Evolutionary conservation across 2,113 vertebrate genomes (phyloP), one percentile per base, ranked within the genome.

Genomic region (Onychorhynchus coronatus): DNA sequence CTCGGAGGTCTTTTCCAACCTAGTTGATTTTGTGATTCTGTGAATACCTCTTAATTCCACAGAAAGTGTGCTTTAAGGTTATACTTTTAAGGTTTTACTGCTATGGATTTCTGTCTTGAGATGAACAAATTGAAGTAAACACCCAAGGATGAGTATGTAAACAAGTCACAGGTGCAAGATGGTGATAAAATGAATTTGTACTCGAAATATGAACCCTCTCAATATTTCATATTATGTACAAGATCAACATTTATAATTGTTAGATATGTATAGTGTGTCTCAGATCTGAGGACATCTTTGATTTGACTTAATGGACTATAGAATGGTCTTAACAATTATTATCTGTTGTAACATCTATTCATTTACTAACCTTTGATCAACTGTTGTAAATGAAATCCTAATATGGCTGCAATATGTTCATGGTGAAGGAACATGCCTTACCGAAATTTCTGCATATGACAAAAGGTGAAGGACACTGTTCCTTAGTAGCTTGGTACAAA

Each of bases 361-460:
- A 65, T 95, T 85, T 78, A 76, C 83, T 95, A 95, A 91, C 78
- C 25, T 75, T 94, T 78, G 74, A 47, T 73, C 75, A 79, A 65
- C 19, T 85, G 58, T 79, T 91, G 46, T 59, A 88, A 85, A 70
- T 93, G 7, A 80, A 96, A 86, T 85, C 39, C 50, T 88, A 27
- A 42, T 70, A 31, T 31, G 58, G 13, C 58, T 92, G 59, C n/a
- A 50, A 0, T 86, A n/a, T 92, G n/a, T 79, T 94, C 70, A 94
- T 96, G 96, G 95, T 97, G 96, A 95, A 97, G 95, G 94, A 96
- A 95, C 95, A 97, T 94, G 52, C 91, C 88, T 86, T 90, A 83
- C 9, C 42, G 76, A 90, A 95, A 68, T 80, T 93, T 85, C 27
- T 88, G 41, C 41, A 25, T 62, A 15, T 70, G 75, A 12, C n/a